Percentiles rank a stretch among this genome's conserved stretches.
phyloP scores from a whole-genome alignment of 2,888 invertebrate species.

The Zygogramma bicolorata region DNA sequence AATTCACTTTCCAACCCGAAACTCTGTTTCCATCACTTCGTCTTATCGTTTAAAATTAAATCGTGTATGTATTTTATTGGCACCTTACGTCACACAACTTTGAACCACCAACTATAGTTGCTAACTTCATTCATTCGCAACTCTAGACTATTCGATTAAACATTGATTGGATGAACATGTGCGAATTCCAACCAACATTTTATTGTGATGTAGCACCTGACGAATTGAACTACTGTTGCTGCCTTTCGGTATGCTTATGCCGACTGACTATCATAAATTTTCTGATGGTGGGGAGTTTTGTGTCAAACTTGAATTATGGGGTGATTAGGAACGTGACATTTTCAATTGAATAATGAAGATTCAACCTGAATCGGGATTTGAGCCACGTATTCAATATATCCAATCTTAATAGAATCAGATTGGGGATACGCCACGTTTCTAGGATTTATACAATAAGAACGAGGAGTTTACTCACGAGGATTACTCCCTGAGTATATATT shows the following conservation, averaged over 20 bases:
- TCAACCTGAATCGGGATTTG: slow-evolving; percentile 17
- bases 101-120: background rate
- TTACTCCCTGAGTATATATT: background rate
- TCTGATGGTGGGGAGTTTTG: background rate
- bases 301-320: background rate
- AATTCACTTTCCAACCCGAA: background rate
- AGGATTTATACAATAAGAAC: slow-evolving; percentile 16
- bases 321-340: slow-evolving; percentile 17
- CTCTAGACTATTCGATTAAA: background rate
- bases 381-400: slow-evolving; percentile 22
- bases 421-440: slow-evolving; percentile 6
- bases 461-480: background rate
- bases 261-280: background rate
- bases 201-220: background rate
- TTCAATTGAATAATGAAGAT: slow-evolving; percentile 28
- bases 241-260: background rate
- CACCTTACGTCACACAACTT: background rate
- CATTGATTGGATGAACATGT: background rate
- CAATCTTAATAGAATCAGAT: slow-evolving; percentile 32
- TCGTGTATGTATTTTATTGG: background rate
- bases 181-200: background rate
- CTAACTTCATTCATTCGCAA: background rate
- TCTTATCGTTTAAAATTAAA: background rate
- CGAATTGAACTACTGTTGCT: background rate
- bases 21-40: background rate